Evolutionary conservation across 2,113 vertebrate genomes (phyloP).

Genomic region (Cromileptes altivelis): DNA sequence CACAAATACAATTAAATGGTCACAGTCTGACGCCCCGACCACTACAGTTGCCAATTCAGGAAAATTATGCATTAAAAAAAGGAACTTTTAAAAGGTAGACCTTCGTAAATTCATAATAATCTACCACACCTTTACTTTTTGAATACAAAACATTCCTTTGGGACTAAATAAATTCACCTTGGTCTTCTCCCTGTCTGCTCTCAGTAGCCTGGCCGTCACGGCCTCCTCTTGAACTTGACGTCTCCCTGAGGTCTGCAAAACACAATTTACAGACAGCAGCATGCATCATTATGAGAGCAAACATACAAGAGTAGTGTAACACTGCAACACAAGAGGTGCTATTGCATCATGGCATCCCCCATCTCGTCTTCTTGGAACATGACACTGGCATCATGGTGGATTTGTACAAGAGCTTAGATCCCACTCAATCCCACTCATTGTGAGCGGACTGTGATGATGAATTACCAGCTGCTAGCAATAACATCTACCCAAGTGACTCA

Average conservation of each 20-base stretch:
- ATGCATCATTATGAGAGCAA: not conserved
- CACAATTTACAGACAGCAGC: slow-evolving; percentile 13
- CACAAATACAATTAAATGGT: too few species aligned
- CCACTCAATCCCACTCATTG: slow-evolving; percentile 65
- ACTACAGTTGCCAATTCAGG: not conserved
- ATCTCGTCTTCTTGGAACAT: slow-evolving; percentile 45
- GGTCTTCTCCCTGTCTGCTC: slow-evolving; percentile 88
- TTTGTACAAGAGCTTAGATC: slow-evolving; percentile 66
- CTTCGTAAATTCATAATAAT: not conserved
- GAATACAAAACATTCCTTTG: not conserved
- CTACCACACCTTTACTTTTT: too few species aligned
- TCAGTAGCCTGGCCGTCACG: slow-evolving; percentile 84
- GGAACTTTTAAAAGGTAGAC: not conserved
- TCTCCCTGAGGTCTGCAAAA: slow-evolving; percentile 85
- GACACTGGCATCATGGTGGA: slow-evolving; percentile 43
- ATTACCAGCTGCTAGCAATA: slow-evolving; percentile 77
- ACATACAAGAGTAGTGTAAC: slow-evolving; percentile 3
- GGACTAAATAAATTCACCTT: slow-evolving; percentile 76
- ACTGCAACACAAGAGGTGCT: slow-evolving; percentile 32
- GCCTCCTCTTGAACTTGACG: slow-evolving; percentile 83
- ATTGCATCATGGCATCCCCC: slow-evolving; percentile 44
- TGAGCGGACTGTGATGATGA: slow-evolving; percentile 68
- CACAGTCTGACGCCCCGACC: not conserved
- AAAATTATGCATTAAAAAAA: not conserved
- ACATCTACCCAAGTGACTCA: slow-evolving; percentile 81